Conservation (phyloP, 2,797 vertebrate species). For the Melanotaenia maccullochi region DNA sequence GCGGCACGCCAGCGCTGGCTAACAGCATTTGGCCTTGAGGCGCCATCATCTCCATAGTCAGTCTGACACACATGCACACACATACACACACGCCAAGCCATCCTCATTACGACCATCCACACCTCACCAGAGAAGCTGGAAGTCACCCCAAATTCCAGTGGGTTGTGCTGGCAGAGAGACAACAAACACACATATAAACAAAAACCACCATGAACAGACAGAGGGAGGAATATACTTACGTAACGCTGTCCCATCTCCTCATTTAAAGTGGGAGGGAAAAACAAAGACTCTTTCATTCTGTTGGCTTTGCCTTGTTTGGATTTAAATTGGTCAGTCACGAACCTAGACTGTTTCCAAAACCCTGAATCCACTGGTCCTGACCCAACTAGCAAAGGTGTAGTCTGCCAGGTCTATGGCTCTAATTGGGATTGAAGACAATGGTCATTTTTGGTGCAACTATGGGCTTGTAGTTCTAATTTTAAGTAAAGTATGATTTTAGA, state of each 20-base stretch:
- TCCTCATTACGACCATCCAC: conserved; percentile 59
- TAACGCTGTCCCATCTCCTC: conserved; percentile 48
- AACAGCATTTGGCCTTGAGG: conserved; percentile 55
- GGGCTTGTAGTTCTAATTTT: neutral
- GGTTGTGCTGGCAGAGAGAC: conserved; percentile 45
- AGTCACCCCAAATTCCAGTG: conserved; percentile 52
- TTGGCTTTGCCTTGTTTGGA: conserved; percentile 18
- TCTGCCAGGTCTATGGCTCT: conserved; percentile 26
- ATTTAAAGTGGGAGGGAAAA: conserved; percentile 25
- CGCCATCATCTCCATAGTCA: conserved; percentile 36
- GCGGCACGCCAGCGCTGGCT: conserved; percentile 48
- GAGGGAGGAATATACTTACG: conserved; percentile 41
- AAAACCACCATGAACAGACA: conserved; percentile 16
- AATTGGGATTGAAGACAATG: conserved; percentile 10
- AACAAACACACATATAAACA: conserved; percentile 30
- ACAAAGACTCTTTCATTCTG: conserved; percentile 47
- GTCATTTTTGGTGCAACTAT: neutral
- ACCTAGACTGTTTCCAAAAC: conserved; percentile 20
- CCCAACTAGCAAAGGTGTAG: neutral
- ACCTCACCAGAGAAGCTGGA: conserved; percentile 57
- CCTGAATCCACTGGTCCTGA: neutral
- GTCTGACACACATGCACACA: conserved; percentile 21
- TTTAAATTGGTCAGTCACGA: conserved; percentile 2
- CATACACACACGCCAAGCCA: conserved; percentile 33
- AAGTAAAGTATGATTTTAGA: neutral